phyloP scores from a whole-genome alignment of 2,797 vertebrate genomes.

The Taeniopygia guttata region DNA sequence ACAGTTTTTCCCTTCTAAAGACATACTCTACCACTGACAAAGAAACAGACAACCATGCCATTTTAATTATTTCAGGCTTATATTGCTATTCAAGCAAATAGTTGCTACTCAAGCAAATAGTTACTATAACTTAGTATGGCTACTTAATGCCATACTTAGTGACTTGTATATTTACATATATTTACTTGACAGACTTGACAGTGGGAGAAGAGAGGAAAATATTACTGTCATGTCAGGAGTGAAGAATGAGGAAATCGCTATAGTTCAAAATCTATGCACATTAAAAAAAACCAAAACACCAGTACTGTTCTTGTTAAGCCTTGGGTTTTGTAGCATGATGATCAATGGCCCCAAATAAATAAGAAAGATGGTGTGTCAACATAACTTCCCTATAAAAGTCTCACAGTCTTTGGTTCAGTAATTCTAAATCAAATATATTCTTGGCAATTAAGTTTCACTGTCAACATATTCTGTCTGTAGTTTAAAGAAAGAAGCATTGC shows the following conservation, averaged over 20 bases:
- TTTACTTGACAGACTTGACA: not conserved
- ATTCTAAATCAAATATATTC: slow-evolving; percentile 28
- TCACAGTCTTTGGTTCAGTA: slow-evolving; percentile 7
- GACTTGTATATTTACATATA: not conserved
- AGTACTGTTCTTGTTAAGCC: not conserved
- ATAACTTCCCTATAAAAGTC: not conserved
- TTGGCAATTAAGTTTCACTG: slow-evolving; percentile 34
- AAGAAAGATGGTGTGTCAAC: not conserved
- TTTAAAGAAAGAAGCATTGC: slow-evolving; percentile 34
- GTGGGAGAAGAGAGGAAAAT: not conserved
- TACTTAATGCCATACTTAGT: not conserved
- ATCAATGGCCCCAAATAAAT: slow-evolving; percentile 9
- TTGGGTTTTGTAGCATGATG: not conserved
- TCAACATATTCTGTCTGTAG: slow-evolving; percentile 15
- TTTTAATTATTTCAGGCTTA: not conserved
- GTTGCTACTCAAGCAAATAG: not conserved
- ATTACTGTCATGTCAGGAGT: not conserved
- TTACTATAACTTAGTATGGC: not conserved
- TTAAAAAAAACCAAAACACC: not conserved
- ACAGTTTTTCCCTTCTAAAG: not conserved
- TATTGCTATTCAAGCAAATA: not conserved
- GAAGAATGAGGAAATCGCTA: not conserved
- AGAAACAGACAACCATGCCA: not conserved
- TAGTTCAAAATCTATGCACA: not conserved
- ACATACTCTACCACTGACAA: not conserved